Percentiles rank a stretch among this genome's conserved stretches.
phyloP scores from a whole-genome alignment of 2,888 invertebrate species.

The Capitulum mitella region DNA sequence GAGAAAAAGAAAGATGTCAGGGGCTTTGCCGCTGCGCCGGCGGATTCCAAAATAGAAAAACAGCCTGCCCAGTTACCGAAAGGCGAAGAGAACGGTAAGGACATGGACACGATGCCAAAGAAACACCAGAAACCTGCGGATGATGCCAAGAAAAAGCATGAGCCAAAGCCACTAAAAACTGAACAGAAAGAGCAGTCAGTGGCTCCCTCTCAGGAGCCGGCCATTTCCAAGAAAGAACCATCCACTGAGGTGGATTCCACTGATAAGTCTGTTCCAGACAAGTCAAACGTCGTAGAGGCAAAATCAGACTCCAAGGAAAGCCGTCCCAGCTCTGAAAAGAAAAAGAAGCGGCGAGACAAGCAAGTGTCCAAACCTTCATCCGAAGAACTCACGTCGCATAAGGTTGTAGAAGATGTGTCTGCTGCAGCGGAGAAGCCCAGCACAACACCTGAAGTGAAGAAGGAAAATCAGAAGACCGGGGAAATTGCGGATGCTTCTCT shows the following conservation, averaged over 20 bases:
- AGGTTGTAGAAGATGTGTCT: background rate
- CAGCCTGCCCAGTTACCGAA: background rate
- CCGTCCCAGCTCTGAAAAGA: constrained; percentile 22
- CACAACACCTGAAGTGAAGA: too few relatives aligned
- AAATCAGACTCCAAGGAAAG: constrained; percentile 26
- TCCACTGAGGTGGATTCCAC: too few relatives aligned
- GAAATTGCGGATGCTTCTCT: background rate
- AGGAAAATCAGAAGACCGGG: background rate
- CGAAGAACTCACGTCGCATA: background rate
- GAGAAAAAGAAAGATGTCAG: background rate
- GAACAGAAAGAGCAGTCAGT: background rate
- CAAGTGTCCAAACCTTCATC: background rate
- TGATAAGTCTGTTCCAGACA: too few relatives aligned
- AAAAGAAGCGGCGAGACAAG: constrained; percentile 4
- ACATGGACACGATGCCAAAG: background rate
- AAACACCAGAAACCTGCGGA: background rate
- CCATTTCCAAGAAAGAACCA: too few relatives aligned
- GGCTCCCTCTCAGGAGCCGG: background rate
- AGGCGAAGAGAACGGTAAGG: too few relatives aligned
- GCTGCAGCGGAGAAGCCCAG: background rate
- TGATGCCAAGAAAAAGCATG: background rate
- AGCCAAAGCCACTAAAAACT: too few relatives aligned
- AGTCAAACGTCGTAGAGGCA: too few relatives aligned
- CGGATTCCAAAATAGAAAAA: background rate
- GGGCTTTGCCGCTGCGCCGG: background rate